Percentiles rank a stretch among this genome's conserved stretches.
These are phyloP conservation scores for Phortica magna DNA, from an alignment of 2,888 invertebrate genomes.

Conservation along the genomic window DNA sequence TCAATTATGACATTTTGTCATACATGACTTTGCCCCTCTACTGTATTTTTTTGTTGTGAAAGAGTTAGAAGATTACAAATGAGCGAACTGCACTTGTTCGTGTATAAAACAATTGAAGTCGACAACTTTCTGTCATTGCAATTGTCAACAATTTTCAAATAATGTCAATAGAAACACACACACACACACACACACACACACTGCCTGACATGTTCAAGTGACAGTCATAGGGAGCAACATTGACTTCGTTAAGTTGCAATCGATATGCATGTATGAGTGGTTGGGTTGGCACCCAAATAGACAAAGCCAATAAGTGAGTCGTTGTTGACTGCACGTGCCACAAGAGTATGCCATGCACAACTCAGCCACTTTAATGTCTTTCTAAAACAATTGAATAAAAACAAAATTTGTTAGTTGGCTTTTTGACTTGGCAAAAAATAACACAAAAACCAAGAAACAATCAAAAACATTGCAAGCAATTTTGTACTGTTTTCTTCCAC, in stretches of 20 bases:
- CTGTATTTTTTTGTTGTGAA: too few relatives aligned
- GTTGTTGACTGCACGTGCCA: background rate
- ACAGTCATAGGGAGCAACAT: background rate
- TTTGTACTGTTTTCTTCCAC: too few relatives aligned
- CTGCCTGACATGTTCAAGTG: background rate
- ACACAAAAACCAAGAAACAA: background rate
- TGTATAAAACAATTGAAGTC: background rate
- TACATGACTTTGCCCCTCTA: too few relatives aligned
- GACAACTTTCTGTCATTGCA: background rate
- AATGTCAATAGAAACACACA: slow-evolving; percentile 39
- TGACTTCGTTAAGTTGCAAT: background rate
- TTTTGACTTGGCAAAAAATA: background rate
- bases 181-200: slow-evolving; percentile 9
- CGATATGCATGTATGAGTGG: background rate
- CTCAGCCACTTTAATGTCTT: background rate
- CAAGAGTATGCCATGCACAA: background rate
- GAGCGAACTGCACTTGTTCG: background rate
- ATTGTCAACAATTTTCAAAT: background rate
- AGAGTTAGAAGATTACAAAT: too few relatives aligned
- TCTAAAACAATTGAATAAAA: background rate
- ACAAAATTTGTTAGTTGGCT: background rate
- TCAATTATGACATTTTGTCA: background rate
- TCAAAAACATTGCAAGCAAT: too few relatives aligned
- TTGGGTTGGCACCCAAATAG: background rate
- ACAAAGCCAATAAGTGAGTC: background rate